These are phyloP conservation scores for Nyctibius grandis DNA, from an alignment of 2,797 vertebrate species.

Conservation along the genomic window DNA sequence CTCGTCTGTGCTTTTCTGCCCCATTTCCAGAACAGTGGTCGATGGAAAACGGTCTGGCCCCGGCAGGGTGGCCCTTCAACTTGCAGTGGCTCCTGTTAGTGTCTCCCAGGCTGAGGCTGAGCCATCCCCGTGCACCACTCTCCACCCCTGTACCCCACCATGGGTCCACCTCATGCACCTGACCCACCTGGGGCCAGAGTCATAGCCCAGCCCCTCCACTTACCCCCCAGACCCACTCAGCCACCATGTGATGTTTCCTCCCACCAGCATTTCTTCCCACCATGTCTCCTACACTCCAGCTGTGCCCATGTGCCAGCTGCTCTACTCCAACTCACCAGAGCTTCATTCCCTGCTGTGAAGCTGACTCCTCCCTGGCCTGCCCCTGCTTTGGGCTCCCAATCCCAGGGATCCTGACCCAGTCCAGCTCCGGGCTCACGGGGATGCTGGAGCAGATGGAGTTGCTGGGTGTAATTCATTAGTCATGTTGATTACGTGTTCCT, in stretches of 20 bases:
- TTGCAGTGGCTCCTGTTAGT: accelerated
- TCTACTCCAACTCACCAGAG: background rate
- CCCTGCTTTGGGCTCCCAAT: accelerated
- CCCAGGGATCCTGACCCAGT: background rate
- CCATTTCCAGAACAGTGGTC: accelerated
- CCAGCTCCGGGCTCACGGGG: background rate
- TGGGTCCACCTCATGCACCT: background rate
- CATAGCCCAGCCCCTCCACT: background rate
- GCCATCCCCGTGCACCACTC: accelerated
- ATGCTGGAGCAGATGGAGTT: background rate
- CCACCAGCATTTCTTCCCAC: background rate
- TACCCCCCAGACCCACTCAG: background rate
- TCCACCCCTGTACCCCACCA: background rate
- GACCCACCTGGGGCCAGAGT: background rate
- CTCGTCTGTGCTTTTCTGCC: accelerated
- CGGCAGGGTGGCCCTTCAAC: background rate
- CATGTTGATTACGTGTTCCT: background rate
- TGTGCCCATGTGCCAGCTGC: accelerated
- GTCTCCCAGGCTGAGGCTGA: background rate
- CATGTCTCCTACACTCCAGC: background rate
- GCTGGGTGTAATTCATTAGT: background rate
- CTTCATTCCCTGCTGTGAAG: background rate
- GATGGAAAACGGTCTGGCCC: background rate
- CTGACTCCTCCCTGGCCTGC: background rate
- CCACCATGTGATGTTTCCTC: accelerated